Evolutionary conservation across 2,797 vertebrate genomes (phyloP), one percentile per base, ranked within the genome.

Genomic region (Novumbra hubbsi): DNA sequence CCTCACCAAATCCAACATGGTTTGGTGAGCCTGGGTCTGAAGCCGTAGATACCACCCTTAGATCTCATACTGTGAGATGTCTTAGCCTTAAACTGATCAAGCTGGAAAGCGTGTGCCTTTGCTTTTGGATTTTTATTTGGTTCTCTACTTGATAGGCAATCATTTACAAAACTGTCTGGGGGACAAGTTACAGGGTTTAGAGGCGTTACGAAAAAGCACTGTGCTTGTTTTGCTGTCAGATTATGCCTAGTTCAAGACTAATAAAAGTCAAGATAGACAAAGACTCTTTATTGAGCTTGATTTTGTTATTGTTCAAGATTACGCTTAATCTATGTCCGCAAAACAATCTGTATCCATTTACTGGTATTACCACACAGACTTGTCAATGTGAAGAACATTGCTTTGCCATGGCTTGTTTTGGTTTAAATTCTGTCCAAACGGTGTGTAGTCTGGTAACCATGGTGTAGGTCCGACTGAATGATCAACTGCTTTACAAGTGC

Each of bases 51-150:
- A 41, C 65, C 76, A 52, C 76, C 72, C 57, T 8, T 28, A 70
- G 63, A 38, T 55, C 64, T 38, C 57, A 5, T 62, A 62, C 57
- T 27, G 27, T n/a, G 5, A 21, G 41, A 30, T 27, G 27, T 21
- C 75, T 78, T 55, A 74, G 57, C 84, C 81, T 83, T 81, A 71
- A 83, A 73, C 52, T 70, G 70, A 67, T 73, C 71, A 64, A 80
- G 78, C 73, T 74, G 71, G 73, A 82, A 76, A 66, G 49, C 19
- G 55, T 64, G 75, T 85, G 83, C 81, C 83, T 85, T 85, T 79
- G 71, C 62, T 77, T 74, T 70, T 77, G 49, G 62, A 76, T 60
- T 68, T 74, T 74, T 55, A 68, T 64, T 70, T 45, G 73, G 74
- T 73, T 73, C 55, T 24, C 8, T 60, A 21, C 55, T 76, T 52